phyloP scores from a whole-genome alignment of 2,113 vertebrate genomes.

The mouse (Mus musculus) region DNA sequence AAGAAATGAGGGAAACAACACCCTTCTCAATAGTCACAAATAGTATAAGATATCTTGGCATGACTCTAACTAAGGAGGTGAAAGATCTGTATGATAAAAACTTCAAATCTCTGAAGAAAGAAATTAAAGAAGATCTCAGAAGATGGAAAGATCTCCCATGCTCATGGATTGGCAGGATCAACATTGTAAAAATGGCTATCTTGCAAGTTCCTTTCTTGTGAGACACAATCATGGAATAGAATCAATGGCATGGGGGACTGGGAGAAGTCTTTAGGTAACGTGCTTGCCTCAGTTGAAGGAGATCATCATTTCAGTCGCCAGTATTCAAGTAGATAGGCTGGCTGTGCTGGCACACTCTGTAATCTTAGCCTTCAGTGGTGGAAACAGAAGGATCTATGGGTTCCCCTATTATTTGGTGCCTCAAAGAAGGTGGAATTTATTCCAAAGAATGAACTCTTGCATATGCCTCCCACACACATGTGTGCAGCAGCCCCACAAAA shows the following conservation, averaged over 20 bases:
- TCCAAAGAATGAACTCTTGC: neutral
- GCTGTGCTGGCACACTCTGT: neutral
- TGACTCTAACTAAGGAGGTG: too few relatives aligned
- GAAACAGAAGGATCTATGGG: neutral
- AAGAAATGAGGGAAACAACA: too few relatives aligned
- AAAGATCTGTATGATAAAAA: too few relatives aligned
- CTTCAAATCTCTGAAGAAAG: too few relatives aligned
- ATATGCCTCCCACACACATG: neutral
- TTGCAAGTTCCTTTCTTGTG: neutral
- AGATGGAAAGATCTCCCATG: too few relatives aligned
- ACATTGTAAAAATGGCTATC: too few relatives aligned
- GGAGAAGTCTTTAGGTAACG: neutral
- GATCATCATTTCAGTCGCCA: neutral
- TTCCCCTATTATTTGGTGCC: neutral
- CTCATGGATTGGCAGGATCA: too few relatives aligned
- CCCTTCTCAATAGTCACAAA: too few relatives aligned
- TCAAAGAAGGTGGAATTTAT: neutral
- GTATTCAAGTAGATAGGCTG: neutral
- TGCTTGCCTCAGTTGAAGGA: neutral
- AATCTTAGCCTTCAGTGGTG: neutral
- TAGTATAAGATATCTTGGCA: too few relatives aligned
- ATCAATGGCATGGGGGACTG: neutral
- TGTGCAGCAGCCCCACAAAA: neutral
- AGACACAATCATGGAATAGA: neutral
- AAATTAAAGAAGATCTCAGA: too few relatives aligned